These are phyloP conservation scores for Zosterops borbonicus DNA, from an alignment of 2,113 vertebrate genomes.

Conservation along the genomic window DNA sequence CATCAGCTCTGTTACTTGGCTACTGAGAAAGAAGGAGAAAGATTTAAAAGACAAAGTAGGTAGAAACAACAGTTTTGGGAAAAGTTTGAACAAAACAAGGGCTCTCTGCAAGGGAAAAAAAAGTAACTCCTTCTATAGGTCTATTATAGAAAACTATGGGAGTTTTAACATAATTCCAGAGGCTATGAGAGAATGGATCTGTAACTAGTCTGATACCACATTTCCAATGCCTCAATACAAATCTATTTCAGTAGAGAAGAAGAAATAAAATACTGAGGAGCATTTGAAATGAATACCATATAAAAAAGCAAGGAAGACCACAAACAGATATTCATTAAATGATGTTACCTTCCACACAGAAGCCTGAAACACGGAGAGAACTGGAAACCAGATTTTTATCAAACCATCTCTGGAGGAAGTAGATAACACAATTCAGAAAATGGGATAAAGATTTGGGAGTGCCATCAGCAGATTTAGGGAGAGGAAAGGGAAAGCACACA, in stretches of 20 bases:
- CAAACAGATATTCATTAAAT: neutral
- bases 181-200: neutral
- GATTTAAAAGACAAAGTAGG: neutral
- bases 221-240: neutral
- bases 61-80: neutral
- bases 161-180: neutral
- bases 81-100: neutral
- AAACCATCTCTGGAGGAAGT: constrained; percentile 52
- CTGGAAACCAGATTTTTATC: constrained; percentile 61
- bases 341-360: neutral
- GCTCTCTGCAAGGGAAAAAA: neutral
- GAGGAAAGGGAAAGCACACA: constrained; percentile 46
- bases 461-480: constrained; percentile 38
- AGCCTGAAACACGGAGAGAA: neutral
- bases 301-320: neutral
- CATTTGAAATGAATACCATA: neutral
- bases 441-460: constrained; percentile 40
- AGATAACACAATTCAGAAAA: constrained; percentile 59
- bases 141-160: neutral
- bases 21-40: neutral
- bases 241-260: neutral
- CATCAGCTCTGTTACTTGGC: neutral
- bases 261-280: neutral
- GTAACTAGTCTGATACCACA: neutral
- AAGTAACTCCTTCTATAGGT: neutral